Evolutionary conservation across 2,888 invertebrate species (phyloP).

Genomic region (Leuctra nigra): DNA sequence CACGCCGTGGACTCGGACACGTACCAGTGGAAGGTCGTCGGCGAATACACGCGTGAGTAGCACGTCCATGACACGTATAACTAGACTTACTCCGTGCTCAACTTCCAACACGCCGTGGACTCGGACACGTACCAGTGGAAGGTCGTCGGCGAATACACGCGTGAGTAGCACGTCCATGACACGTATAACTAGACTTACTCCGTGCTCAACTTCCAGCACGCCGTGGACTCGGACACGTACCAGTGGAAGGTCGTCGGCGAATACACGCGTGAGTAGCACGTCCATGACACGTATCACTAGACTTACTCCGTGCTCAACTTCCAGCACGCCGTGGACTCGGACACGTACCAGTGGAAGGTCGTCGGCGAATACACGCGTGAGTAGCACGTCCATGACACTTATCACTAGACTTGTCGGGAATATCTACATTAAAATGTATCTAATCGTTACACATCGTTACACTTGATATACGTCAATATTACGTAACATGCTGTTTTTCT

Average conservation of each 20-base stretch:
- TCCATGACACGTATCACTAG: no score
- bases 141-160: slow-evolving; percentile 44
- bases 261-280: slow-evolving; percentile 41
- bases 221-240: slow-evolving; percentile 34
- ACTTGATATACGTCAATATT: no score
- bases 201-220: slow-evolving; percentile 44
- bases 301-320: slow-evolving; percentile 48
- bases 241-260: slow-evolving; percentile 45
- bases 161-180: no score
- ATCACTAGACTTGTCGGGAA: no score
- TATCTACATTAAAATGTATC: no score
- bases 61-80: no score
- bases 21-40: slow-evolving; percentile 43
- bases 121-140: slow-evolving; percentile 40
- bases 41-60: slow-evolving; percentile 42
- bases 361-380: slow-evolving; percentile 45
- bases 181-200: no score
- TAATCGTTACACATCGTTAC: no score
- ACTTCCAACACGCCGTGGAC: slow-evolving; percentile 39
- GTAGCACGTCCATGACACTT: no score
- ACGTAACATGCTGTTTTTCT: no score
- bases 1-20: slow-evolving; percentile 32
- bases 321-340: slow-evolving; percentile 36
- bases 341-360: slow-evolving; percentile 40
- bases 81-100: slow-evolving; percentile 48